Evolutionary conservation across 2,888 invertebrate species (phyloP), one percentile per base, ranked within the genome.

Genomic region (Cephus sareptanus): DNA sequence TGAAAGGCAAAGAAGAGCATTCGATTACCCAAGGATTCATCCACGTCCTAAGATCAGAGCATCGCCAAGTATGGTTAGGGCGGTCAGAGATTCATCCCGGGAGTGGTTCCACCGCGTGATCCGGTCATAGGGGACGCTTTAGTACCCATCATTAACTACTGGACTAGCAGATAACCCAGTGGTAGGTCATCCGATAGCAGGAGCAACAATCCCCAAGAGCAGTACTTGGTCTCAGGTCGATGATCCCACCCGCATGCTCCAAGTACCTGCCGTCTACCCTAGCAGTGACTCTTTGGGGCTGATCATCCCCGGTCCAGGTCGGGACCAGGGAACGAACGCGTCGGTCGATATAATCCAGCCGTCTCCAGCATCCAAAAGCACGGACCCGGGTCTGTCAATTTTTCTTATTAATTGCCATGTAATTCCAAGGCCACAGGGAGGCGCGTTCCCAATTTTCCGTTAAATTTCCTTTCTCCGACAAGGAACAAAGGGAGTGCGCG

Each of bases 1-100:
- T 95, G 91, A 11, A 92, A 91, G 83, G 81, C 56, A 56, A 56
- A 56, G 56, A 84, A 88, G 76, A 56, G 71, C n/a, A 34, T 15
- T 15, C 31, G 33, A 69, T 31, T 34, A 15, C 9, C 56, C 9
- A 56, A 56, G 15, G 56, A 23, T 56, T 56, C 56, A 9, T 56
- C 56, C 56, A 23, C 2, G 56, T 9, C 56, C 23, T 23, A 9
- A 56, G 56, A 56, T 56, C 56, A 2, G 56, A 56, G 56, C 9
- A 56, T 56, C 40, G 15, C 1, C 56, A 9, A 56, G 23, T 56
- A 56, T 23, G 56, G 23, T 56, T 9, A 56, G 9, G 56, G 23
- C 2, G 56, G 23, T 23, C 56, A 56, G 56, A 56, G 56, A 56
- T 56, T 56, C 23, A 56, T 56, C 56, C 2, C 23, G 9, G 56